Evolutionary conservation across 2,888 invertebrate species (phyloP).

Genomic region (Synanthedon vespiformis): DNA sequence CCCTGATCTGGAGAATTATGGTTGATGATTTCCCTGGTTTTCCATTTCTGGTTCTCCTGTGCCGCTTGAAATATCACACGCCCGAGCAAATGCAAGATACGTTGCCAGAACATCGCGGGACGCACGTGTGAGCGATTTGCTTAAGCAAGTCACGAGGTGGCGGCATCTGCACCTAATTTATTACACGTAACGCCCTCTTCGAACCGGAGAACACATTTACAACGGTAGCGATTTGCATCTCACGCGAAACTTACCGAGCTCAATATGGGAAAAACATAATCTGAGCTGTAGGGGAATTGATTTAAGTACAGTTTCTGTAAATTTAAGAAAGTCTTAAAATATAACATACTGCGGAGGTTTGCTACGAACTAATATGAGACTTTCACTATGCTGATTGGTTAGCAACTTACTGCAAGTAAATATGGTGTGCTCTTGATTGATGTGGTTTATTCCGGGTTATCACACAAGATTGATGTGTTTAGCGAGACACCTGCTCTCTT

Average conservation of each 20-base stretch:
- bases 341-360: no score
- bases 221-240: conserved; percentile 29
- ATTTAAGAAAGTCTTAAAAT: no score
- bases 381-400: no score
- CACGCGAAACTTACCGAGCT: conserved; percentile 5
- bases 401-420: background rate
- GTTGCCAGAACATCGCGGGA: conserved; percentile 9
- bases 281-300: background rate
- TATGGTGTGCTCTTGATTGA: conserved; percentile 40
- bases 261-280: background rate
- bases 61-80: conserved; percentile 6
- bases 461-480: conserved; percentile 29
- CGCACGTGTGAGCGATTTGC: conserved; percentile 15
- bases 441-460: conserved; percentile 29
- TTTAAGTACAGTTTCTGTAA: no score
- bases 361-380: no score
- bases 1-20: conserved; percentile 10
- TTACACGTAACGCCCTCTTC: conserved; percentile 19
- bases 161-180: conserved; percentile 44
- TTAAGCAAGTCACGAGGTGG: conserved; percentile 27
- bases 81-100: conserved; percentile 5
- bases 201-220: conserved; percentile 19
- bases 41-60: conserved; percentile 10
- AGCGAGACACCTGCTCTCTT: conserved; percentile 11
- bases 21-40: conserved; percentile 10